phyloP scores from a whole-genome alignment of 1,140 invertebrate genomes.

The Caenorhabditis briggsae region DNA sequence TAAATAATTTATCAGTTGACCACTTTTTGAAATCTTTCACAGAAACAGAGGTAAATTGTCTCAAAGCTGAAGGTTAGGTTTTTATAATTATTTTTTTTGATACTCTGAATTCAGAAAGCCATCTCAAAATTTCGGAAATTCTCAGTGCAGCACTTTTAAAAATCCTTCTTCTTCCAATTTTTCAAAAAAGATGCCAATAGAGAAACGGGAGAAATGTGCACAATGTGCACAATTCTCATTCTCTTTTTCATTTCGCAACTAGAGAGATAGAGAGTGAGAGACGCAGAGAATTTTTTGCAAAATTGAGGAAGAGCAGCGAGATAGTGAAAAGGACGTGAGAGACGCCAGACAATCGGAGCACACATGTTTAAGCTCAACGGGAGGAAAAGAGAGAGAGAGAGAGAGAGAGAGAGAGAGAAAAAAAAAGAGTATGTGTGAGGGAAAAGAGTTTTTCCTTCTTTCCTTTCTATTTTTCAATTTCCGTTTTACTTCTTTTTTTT shows the following conservation, averaged over 20 bases:
- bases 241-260: background rate
- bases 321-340: background rate
- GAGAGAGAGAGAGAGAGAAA: no score
- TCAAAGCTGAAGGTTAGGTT: no score
- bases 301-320: background rate
- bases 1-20: no score
- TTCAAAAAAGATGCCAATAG: slow-evolving; percentile 8
- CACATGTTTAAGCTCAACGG: slow-evolving; percentile 25
- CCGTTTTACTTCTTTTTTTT: background rate
- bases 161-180: background rate
- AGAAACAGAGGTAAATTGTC: background rate
- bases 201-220: slow-evolving; percentile 1
- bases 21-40: no score
- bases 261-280: background rate
- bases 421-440: no score
- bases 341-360: background rate
- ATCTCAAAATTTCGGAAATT: background rate
- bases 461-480: slow-evolving; percentile 19
- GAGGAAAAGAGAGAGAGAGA: no score
- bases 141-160: slow-evolving; percentile 16
- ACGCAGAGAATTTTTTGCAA: background rate
- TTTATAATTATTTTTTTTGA: no score
- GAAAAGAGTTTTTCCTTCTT: background rate
- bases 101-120: no score
- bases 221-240: slow-evolving; percentile 5